Conservation (phyloP, 2,113 vertebrate genomes). For the Emydocephalus ijimae region DNA sequence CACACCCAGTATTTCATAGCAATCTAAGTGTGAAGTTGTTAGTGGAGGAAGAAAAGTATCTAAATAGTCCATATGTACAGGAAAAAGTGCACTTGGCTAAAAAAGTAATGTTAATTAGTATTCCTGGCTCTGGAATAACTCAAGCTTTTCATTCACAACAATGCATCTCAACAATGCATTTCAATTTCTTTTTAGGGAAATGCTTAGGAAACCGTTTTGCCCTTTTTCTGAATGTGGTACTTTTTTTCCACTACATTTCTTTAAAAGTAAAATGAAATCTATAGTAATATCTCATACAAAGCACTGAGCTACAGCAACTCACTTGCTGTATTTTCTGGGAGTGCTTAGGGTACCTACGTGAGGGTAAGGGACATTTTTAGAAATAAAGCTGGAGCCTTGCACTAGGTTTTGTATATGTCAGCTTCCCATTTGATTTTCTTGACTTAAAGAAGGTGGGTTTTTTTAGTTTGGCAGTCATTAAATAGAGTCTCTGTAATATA, state of each 20-base stretch:
- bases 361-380: neutral
- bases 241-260: neutral
- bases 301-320: neutral
- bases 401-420: neutral
- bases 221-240: conserved; percentile 18
- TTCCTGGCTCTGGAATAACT: neutral
- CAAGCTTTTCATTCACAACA: neutral
- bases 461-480: neutral
- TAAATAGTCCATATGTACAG: neutral
- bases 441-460: neutral
- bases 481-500: neutral
- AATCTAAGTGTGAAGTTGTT: neutral
- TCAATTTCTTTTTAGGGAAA: conserved; percentile 24
- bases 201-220: neutral
- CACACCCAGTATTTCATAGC: neutral
- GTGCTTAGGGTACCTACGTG: neutral
- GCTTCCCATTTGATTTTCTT: neutral
- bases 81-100: neutral
- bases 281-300: neutral
- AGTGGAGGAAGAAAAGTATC: neutral
- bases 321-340: neutral
- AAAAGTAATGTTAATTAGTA: neutral
- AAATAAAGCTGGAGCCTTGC: neutral
- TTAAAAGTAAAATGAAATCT: conserved; percentile 15
- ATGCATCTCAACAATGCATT: neutral